Conservation (phyloP, 1,140 invertebrate genomes). For the Drosophila neocordata region DNA sequence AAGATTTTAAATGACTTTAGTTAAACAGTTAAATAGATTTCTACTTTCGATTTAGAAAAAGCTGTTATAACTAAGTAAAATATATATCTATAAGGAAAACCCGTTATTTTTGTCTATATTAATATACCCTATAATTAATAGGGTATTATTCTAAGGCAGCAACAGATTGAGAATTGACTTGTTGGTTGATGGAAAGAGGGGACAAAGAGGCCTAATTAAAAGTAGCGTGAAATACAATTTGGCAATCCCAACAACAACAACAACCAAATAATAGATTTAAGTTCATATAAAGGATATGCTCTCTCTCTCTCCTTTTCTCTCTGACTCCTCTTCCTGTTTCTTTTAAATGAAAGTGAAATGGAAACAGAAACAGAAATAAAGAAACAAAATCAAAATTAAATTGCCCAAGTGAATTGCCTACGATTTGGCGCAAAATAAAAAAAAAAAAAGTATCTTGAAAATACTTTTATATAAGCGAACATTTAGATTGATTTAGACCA, state of each 20-base stretch:
- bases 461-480: conserved; percentile 41
- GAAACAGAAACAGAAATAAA: conserved; percentile 9
- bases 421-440: background rate
- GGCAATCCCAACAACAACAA: conserved; percentile 25
- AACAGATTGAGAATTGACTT: conserved; percentile 3
- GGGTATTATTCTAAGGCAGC: conserved; percentile 14
- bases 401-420: conserved; percentile 9
- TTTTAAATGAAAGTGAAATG: conserved; percentile 7
- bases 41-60: too few species aligned
- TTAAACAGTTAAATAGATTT: too few species aligned
- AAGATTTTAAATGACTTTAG: too few species aligned
- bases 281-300: conserved; percentile 1
- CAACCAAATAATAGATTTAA: conserved; percentile 46
- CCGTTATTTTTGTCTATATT: too few species aligned
- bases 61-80: too few species aligned
- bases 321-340: too few species aligned
- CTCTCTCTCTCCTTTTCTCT: background rate
- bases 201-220: conserved; percentile 59
- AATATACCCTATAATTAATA: background rate
- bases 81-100: too few species aligned
- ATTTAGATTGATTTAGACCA: conserved; percentile 13
- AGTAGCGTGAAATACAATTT: conserved; percentile 70
- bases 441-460: background rate
- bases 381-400: conserved; percentile 2
- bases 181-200: conserved; percentile 29